phyloP scores from a whole-genome alignment of 2,113 vertebrate species.

The Spea multiplicata region DNA sequence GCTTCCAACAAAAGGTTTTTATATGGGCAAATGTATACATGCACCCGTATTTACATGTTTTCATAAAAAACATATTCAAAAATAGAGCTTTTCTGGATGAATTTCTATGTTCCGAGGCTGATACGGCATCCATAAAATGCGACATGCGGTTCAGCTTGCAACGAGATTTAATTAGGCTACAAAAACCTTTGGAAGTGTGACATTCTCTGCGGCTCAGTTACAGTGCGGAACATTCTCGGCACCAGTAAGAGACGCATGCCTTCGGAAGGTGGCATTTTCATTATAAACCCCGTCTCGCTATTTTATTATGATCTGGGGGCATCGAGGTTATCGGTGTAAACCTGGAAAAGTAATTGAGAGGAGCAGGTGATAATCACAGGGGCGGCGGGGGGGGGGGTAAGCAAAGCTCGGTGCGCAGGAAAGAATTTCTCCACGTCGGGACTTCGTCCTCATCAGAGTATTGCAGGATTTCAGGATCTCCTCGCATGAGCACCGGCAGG shows the following conservation, averaged over 20 bases:
- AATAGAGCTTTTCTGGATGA: too few relatives aligned
- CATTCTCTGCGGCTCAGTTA: constrained; percentile 23
- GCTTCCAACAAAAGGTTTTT: too few relatives aligned
- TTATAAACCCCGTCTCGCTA: not conserved
- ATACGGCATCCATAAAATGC: constrained; percentile 18
- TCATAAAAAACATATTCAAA: too few relatives aligned
- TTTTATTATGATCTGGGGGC: not conserved
- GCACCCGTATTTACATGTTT: too few relatives aligned
- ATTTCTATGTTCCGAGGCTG: not conserved
- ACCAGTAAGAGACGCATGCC: not conserved
- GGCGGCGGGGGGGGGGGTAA: too few relatives aligned
- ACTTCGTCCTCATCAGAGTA: not conserved
- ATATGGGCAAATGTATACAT: too few relatives aligned
- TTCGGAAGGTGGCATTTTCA: constrained; percentile 16
- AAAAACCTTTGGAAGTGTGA: constrained; percentile 34
- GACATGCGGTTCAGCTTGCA: constrained; percentile 25
- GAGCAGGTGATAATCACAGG: not conserved
- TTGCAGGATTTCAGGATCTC: too few relatives aligned
- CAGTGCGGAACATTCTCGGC: not conserved
- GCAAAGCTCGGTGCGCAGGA: too few relatives aligned
- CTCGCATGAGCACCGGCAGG: too few relatives aligned
- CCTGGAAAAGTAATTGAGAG: not conserved
- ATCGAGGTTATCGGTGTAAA: not conserved
- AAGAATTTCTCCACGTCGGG: not conserved
- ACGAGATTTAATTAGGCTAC: constrained; percentile 36